Base-by-base conservation (phyloP, 2,797 vertebrate genomes). In the Chromobotia macracanthus region DNA sequence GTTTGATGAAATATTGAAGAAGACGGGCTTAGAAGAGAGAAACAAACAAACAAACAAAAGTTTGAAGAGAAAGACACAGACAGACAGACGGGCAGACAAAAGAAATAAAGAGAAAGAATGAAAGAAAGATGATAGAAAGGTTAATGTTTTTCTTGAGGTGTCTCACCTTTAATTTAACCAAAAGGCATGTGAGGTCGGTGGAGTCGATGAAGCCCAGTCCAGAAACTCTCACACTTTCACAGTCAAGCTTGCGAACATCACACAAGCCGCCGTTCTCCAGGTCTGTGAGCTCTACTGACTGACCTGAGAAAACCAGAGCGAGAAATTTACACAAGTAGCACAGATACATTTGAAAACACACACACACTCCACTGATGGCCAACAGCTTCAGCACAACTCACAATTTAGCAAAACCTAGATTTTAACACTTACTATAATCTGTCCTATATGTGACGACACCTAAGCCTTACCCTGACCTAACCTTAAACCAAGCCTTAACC, bases 191-290 rank as follows among this genome's bases (percentile, higher is more conserved):
- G 79, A 96, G 92, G 51, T 79, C 76, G 12, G 86, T 60, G 0
- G 91, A 92, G 48, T 93, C 72, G 5, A 81, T 84, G 90, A 94
- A 93, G n/a, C 91, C 89, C 0, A 90, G 83, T 63, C 91, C 92
- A 0, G 92, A 90, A 41, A 91, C 91, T 0, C 84, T 86, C 46
- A 92, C 66, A 31, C 66, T 90, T 84, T 84, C 86, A 46, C 91
- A 95, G 86, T 87, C 75, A 0, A 84, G 88, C 12, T 86, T 72
- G 48, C 84, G 87, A 64, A 94, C 60, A 1, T 94, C 88, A 3
- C 92, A 94, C 13, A 93, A 86, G 0, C 90, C 93, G 1, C 84
- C 35, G 0, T 93, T 92, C 87, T 93, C 92, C 82, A 94, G n/a
- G 50, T 85, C 87, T 0, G 78, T 94, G 51, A 95, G 70, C 84